Evolutionary conservation across 2,888 invertebrate species (phyloP), one percentile per base, ranked within the genome.

Genomic region (Cremastobaeus sp.): DNA sequence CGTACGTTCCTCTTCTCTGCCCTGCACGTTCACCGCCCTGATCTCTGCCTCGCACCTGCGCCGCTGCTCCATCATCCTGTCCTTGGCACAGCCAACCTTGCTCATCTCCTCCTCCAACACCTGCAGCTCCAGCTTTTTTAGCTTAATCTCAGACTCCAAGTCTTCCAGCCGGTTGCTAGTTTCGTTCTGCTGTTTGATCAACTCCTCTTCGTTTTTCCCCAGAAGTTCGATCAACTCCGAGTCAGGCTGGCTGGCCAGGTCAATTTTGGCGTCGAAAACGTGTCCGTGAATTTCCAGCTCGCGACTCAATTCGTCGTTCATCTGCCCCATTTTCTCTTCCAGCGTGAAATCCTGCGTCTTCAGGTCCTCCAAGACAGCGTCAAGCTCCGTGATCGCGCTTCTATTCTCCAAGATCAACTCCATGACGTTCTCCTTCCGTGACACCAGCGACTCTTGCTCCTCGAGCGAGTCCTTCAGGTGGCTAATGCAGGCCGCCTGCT

Each of bases 401-500:
- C 12, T 30, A n/a, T 25, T 25, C 17, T 43, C 34, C 3, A 30
- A n/a, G 0, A 43, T 21, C 9, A 57, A 3, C 34, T 43, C 43
- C 9, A 43, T 34, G 0, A 17, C 21, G 9, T 34, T 21, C 0
- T 34, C 34, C 32, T 43, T 43, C 9, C 17, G 20, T 1, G 15
- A 34, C 6, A 21, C 3, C 34, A 59, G 34, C n/a, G 5, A 8
- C 21, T 35, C 25, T 3, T 34, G 35, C 9, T 45, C 45, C n/a
- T 2, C n/a, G 14, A 45, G 2, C 1, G 25, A 8, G 1, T 59
- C 57, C 12, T 52, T 45, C n/a, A 64, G 18, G 0, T 52, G 41
- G 12, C n/a, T 15, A 3, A 64, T 28, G 2, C 0, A 12, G 4
- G 43, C 41, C 4, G 17, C 4, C 18, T 50, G 43, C 8, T 64